Evolutionary conservation across 1,140 invertebrate species (phyloP), one percentile per base, ranked within the genome.

Genomic region (Calycopis cecrops): DNA sequence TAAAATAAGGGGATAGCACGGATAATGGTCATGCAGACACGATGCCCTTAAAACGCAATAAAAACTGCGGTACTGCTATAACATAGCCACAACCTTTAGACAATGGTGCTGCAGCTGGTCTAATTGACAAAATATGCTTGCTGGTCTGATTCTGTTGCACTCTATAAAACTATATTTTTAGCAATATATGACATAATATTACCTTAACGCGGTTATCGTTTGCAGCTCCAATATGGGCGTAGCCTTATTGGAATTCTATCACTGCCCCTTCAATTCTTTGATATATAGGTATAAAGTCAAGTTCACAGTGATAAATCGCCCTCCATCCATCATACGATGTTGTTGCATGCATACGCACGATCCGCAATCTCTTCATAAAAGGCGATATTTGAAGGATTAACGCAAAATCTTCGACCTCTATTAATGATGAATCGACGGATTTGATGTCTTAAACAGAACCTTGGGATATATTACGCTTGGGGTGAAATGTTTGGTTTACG

Each of bases 331-430:
- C 72, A 77, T 53, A 42, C 48, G 37, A 42, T 55, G 58, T 48
- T 48, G 57, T 47, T 64, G 71, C 66, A 72, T 76, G 69, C 73
- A 56, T 60, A 62, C 69, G 69, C 69, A 76, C 66, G 71, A 57
- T 34, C 52, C 21, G 57, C 55, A 37, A 44, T 44, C 59, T 60
- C 34, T 28, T 28, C 51, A 59, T 60, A 69, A 63, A 71, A 66
- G 62, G 44, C 48, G 50, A 33, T 52, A 61, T 63, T 64, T 64
- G 60, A 63, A 58, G 57, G 63, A 66, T 71, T 63, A 55, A 47
- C 52, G 34, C 34, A 38, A 28, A 28, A 52, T 44, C 51, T 58
- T 44, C 40, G 14, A 28, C 21, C 12, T 44, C 6, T 44, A 44
- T 44, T 44, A 16, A 44, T 44, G 40, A 44, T 44, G 40, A 44